phyloP scores from a whole-genome alignment of 2,888 invertebrate genomes.

The Smittia aterrima region DNA sequence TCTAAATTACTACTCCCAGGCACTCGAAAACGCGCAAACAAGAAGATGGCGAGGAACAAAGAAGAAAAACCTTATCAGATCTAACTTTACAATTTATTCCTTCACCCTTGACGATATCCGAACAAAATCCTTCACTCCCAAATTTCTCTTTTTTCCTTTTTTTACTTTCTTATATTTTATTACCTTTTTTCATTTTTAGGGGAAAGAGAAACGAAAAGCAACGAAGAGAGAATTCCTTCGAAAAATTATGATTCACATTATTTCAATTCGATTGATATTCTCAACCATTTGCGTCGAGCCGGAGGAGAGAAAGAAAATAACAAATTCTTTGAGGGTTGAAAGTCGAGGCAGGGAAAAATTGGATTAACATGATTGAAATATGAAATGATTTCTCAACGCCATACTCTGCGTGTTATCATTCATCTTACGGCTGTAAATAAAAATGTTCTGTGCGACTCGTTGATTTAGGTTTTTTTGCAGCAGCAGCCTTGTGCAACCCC shows the following conservation, averaged over 20 bases:
- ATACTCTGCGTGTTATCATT: background rate
- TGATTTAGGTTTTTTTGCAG: background rate
- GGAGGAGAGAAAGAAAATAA: background rate
- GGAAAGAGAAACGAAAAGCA: background rate
- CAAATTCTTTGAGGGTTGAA: background rate
- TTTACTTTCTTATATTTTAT: background rate
- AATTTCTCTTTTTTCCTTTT: background rate
- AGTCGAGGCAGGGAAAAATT: background rate
- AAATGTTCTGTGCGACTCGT: background rate
- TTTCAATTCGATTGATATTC: slow-evolving; percentile 3
- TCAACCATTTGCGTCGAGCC: background rate
- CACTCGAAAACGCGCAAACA: background rate
- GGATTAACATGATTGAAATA: slow-evolving; percentile 11
- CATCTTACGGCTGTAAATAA: background rate
- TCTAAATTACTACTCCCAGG: slow-evolving; percentile 28
- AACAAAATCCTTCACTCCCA: background rate
- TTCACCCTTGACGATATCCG: slow-evolving; percentile 1
- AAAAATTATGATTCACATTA: slow-evolving; percentile 4
- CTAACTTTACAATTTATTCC: background rate
- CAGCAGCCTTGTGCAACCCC: background rate
- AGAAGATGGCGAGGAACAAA: background rate
- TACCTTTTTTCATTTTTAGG: slow-evolving; percentile 2
- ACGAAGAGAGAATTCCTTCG: background rate
- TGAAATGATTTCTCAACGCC: background rate
- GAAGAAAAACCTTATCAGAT: background rate